phyloP scores from a whole-genome alignment of 1,140 invertebrate species.

The Physella acuta region DNA sequence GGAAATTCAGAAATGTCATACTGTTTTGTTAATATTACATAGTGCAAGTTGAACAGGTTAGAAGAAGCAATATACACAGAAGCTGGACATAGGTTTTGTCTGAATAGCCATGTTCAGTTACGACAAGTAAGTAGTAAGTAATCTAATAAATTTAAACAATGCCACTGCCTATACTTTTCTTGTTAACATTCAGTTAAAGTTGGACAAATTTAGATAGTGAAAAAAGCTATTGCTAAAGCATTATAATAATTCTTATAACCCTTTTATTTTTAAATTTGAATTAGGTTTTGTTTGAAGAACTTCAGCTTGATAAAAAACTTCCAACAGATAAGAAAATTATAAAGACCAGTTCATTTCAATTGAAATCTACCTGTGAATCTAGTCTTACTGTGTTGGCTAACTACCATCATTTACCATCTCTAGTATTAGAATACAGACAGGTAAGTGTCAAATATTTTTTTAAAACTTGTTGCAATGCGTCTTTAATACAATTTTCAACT shows the following conservation, averaged over 20 bases:
- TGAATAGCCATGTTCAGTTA: slow-evolving; percentile 64
- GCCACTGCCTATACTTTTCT: background rate
- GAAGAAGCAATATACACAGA: slow-evolving; percentile 60
- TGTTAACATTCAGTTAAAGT: background rate
- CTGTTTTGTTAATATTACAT: background rate
- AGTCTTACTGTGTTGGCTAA: slow-evolving; percentile 60
- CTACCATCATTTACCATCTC: slow-evolving; percentile 63
- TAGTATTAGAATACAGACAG: slow-evolving; percentile 61
- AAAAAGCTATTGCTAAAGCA: background rate
- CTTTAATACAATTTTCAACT: background rate
- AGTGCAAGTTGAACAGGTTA: slow-evolving; percentile 56
- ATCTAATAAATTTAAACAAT: background rate
- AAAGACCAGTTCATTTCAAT: slow-evolving; percentile 60
- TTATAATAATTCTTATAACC: too few relatives aligned
- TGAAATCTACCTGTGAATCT: slow-evolving; percentile 65
- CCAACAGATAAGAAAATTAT: slow-evolving; percentile 56
- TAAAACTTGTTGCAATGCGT: background rate
- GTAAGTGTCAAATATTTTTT: background rate
- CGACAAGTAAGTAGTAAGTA: slow-evolving; percentile 53
- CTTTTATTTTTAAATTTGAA: too few relatives aligned
- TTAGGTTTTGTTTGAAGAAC: slow-evolving; percentile 64
- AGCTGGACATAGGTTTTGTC: slow-evolving; percentile 62
- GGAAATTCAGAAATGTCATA: background rate
- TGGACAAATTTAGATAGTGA: background rate
- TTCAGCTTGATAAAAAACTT: slow-evolving; percentile 62